Evolutionary conservation across 1,140 invertebrate species (phyloP), one percentile per base, ranked within the genome.

Genomic region (Drosophila miranda): DNA sequence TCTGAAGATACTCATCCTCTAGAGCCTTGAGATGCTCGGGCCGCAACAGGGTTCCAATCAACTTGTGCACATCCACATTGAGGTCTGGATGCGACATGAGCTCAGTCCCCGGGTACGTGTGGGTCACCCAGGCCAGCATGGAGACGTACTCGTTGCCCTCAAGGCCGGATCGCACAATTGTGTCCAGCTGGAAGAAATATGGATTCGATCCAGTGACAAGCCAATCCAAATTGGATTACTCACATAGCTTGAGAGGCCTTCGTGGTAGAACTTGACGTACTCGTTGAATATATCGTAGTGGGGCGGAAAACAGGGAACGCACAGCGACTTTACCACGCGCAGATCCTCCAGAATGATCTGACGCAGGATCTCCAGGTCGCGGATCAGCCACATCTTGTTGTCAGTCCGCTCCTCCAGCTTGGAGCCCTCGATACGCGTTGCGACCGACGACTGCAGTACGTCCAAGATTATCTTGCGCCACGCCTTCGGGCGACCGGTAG

Each of bases 91-190:
- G 96, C 6, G 94, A 93, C 94, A 99, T 96, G 51, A 99, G 90
- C 78, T 99, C 97, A 2, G 93, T 89, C 0, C 96, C 96, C 0
- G 94, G 93, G 87, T 98, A 98, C 0, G 96, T 97, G 81, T 97
- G 97, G 43, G 96, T 93, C 2, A 98, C 95, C 98, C 98, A 99
- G 0, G 95, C 95, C 3, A 99, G 91, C 19, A 99, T 91, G 0
- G 98, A 97, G 0, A 99, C 97, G 92, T 98, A 97, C 91, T 99
- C 99, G 91, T 99, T 99, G 30, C 98, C 98, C 92, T 99, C 96
- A 28, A 99, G 91, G 1, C 97, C 97, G 80, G 94, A 95, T 14
- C 94, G 92, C 21, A 98, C 96, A 34, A 98, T 94, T 78, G 98
- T 97, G 92, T 97, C 94, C 6, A 99, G 92, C 95, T 97, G 82